Evolutionary conservation across 2,113 vertebrate genomes (phyloP).

Genomic region (Lutjanus erythropterus): DNA sequence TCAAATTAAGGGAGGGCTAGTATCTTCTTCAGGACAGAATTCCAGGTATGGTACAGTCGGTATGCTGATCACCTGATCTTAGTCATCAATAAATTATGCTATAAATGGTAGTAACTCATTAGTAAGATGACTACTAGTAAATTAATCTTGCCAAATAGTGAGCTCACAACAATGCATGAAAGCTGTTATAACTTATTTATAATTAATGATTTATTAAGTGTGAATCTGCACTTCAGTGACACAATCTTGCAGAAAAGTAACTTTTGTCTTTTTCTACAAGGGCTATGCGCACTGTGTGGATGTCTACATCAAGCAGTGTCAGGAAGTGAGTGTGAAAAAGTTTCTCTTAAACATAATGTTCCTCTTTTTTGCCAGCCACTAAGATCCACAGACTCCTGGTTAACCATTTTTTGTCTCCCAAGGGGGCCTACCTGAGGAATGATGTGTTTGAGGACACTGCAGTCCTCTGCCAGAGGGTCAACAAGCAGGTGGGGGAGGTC

Average conservation of each 20-base stretch:
- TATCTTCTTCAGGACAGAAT: too few species aligned
- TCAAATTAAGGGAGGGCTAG: too few species aligned
- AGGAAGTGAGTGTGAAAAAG: constrained; percentile 89
- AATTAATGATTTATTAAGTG: too few species aligned
- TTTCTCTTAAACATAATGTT: background rate
- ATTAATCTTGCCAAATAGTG: too few species aligned
- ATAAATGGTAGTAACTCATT: too few species aligned
- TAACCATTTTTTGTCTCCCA: constrained; percentile 12
- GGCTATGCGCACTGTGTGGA: constrained; percentile 99
- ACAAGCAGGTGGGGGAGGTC: constrained; percentile 97
- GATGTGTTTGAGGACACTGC: constrained; percentile 98
- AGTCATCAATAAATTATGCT: too few species aligned
- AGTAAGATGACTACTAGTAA: too few species aligned
- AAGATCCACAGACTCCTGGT: background rate
- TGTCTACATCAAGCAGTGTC: constrained; percentile 99
- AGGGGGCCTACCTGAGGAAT: constrained; percentile 93
- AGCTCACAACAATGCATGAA: too few species aligned
- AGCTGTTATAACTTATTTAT: too few species aligned
- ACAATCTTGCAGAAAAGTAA: constrained; percentile 31
- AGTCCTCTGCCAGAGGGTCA: constrained; percentile 93
- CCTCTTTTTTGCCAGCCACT: background rate
- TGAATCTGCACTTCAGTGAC: background rate
- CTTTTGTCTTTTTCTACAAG: constrained; percentile 76
- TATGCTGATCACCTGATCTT: too few species aligned
- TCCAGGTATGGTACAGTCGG: too few species aligned